These are phyloP conservation scores for Argopecten irradians DNA, from an alignment of 1,140 invertebrate genomes.

Conservation along the genomic window DNA sequence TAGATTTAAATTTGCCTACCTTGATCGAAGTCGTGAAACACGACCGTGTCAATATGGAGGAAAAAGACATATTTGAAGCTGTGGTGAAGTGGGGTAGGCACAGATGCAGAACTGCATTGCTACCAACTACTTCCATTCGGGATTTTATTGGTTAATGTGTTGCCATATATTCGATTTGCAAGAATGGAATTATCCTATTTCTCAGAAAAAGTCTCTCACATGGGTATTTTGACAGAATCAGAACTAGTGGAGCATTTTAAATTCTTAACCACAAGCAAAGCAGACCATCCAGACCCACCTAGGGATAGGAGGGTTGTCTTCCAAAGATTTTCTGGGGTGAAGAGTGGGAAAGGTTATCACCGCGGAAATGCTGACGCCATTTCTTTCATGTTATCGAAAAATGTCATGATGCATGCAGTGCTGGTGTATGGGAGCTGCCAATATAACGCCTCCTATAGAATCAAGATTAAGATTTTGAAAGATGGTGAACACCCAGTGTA, in stretches of 20 bases:
- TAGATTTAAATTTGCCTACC: background rate
- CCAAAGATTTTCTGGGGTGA: constrained; percentile 33
- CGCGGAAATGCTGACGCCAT: constrained; percentile 43
- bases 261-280: background rate
- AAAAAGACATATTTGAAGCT: constrained; percentile 45
- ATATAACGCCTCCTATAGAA: constrained; percentile 32
- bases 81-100: constrained; percentile 37
- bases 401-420: constrained; percentile 37
- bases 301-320: background rate
- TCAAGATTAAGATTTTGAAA: constrained; percentile 37
- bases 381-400: constrained; percentile 36
- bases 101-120: constrained; percentile 30
- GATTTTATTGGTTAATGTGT: background rate
- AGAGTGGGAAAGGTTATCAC: constrained; percentile 44
- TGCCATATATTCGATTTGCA: constrained; percentile 46
- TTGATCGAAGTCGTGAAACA: constrained; percentile 37
- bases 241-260: background rate
- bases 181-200: constrained; percentile 43
- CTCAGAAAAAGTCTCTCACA: constrained; percentile 25
- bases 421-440: constrained; percentile 50
- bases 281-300: background rate
- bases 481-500: background rate
- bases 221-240: background rate
- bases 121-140: background rate
- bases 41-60: constrained; percentile 34